Base-by-base conservation (phyloP, 2,797 vertebrate genomes). In the Acrossocheilus fasciatus region DNA sequence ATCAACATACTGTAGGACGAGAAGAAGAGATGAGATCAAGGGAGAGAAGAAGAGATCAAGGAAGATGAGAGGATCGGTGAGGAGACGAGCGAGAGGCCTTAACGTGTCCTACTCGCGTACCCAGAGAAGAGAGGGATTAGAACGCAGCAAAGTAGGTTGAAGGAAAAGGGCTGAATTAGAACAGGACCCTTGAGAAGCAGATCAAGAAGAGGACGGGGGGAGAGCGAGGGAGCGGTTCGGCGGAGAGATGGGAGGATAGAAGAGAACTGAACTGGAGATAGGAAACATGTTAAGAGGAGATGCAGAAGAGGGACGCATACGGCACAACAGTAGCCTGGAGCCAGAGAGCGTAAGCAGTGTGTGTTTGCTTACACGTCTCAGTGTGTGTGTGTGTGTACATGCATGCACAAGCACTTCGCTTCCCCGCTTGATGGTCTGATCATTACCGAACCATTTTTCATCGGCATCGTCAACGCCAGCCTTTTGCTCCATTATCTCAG, bases 181-280 rank as follows among this genome's bases (percentile, higher is more conserved):
- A 93, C 94, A 95, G 94, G 93, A 94, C 95, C 95, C 95, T 91
- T 93, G 95, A 95, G 95, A 93, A 93, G 88, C 91, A 93, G 91
- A 89, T 85, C 84, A 82, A 87, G 91, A 91, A 66, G 89, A 92
- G 86, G 36, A 26, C 69, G 52, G 57, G 74, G 64, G 43, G 85
- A 84, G 88, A 18, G 39, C 39, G 68, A 50, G 79, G 81, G 78
- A 68, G 26, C 45, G 45, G 43, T 68, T 78, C 8, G 30, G 79
- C 23, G 11, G 84, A 85, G 81, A 86, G 78, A 84, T 47, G 85
- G 85, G 23, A 68, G 5, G 73, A 77, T 54, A 66, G 59, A 77
- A 52, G 23, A 50, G 6, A 84, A 50, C 26, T n/a, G 14, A 84
- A 66, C 34, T 1, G n/a, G 83, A 84, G 50, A 64, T 36, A 36